Conservation (phyloP, 2,797 vertebrate genomes). For the Manis crassicaudata region DNA sequence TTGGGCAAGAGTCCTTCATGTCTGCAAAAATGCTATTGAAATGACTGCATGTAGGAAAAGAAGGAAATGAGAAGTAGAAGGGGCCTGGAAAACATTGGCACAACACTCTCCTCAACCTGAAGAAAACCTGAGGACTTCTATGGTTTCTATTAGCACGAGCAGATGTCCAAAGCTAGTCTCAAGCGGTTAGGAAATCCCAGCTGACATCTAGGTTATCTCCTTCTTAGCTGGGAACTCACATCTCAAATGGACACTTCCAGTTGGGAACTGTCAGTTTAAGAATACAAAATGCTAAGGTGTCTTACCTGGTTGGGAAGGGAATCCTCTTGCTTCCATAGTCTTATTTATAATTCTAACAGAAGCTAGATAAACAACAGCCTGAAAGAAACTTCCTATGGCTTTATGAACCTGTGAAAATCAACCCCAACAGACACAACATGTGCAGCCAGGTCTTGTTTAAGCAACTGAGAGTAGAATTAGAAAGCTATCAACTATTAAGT, state of each 20-base stretch:
- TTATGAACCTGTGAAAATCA: conserved; percentile 34
- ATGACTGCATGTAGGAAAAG: neutral
- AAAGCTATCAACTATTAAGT: conserved; percentile 60
- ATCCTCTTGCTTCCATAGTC: neutral
- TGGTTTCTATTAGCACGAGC: neutral
- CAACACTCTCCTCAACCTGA: neutral
- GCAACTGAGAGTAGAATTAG: conserved; percentile 19
- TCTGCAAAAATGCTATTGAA: neutral
- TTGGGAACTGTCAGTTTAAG: conserved; percentile 42
- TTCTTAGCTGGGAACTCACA: conserved; percentile 5
- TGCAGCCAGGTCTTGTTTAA: neutral
- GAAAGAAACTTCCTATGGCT: conserved; percentile 10
- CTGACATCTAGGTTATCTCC: conserved; percentile 26
- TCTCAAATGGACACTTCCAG: neutral
- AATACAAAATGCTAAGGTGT: conserved; percentile 5
- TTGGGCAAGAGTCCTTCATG: neutral
- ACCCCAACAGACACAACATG: neutral
- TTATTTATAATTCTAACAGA: conserved; percentile 34
- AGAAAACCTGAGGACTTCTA: neutral
- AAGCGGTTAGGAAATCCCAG: conserved; percentile 26
- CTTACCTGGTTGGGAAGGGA: neutral
- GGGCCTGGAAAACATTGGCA: neutral
- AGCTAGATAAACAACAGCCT: neutral
- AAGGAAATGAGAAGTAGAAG: neutral
- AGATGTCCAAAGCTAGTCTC: conserved; percentile 27